Evolutionary conservation across 2,797 vertebrate genomes (phyloP), one percentile per base, ranked within the genome.

Genomic region (Centropyge bicolor): DNA sequence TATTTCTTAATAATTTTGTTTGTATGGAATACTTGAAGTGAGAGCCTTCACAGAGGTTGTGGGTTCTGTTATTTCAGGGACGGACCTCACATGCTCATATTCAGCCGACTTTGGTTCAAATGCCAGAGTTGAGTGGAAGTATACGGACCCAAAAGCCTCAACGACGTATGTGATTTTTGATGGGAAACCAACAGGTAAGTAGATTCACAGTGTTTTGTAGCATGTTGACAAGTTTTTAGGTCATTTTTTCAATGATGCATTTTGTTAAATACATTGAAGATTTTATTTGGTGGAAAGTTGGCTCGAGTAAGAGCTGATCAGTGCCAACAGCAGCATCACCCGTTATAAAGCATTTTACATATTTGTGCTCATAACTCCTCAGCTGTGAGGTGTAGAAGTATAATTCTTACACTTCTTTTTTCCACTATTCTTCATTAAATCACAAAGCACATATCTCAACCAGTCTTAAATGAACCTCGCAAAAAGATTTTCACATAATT

Each of bases 81-180:
- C 48, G 13, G 95, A 93, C 38, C 73, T 99, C 6, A 73, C 57
- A 2, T 99, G 97, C 82, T 0, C 9, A 0, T 80, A 94, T 86
- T 10, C 93, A 0, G 46, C 48, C 0, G 90, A 96, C 81, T 93
- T 95, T 72, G 86, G 74, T 3, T 0, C 66, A 16, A 3, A 11
- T 0, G 74, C 94, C 20, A 95, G 97, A 54, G 74, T 97, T 43
- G 97, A 98, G 87, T 98, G 97, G 98, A 98, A 97, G 63, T 97
- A 96, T 63, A 87, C 81, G 1, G 76, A 93, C 36, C 14, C 70
- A 0, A 84, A 79, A 31, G 93, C 87, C 0, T 94, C 95, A 0
- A 79, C 90, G 40, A 16, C 20, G 0, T 94, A 97, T 0, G 90
- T 99, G 31, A 81, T 94, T 80, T 96, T 87, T 14, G 80, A 86